phyloP scores from a whole-genome alignment of 2,797 vertebrate species.

The Tenualosa thibaudeaui region DNA sequence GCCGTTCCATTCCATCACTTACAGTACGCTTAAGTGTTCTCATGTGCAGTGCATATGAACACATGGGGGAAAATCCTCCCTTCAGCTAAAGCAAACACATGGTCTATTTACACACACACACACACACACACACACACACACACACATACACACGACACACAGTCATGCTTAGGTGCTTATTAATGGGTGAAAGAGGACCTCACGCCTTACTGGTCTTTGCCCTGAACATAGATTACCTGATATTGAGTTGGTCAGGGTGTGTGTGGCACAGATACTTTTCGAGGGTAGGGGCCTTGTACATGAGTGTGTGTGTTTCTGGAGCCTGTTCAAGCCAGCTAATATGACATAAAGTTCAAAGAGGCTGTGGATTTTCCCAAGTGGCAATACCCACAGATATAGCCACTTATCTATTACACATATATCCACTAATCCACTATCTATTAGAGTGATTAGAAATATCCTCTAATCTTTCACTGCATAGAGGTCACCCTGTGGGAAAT shows the following conservation, averaged over 20 bases:
- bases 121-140: not conserved
- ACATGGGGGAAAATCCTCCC: not conserved
- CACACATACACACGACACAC: not conserved
- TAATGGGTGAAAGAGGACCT: not conserved
- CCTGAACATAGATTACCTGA: not conserved
- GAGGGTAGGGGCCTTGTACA: not conserved
- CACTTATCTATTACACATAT: not conserved
- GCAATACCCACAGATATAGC: not conserved
- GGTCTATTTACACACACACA: not conserved
- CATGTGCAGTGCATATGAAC: not conserved
- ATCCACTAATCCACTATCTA: not conserved
- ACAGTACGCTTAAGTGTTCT: not conserved
- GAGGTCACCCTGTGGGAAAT: not conserved
- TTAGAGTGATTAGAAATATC: not conserved
- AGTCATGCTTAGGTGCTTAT: not conserved
- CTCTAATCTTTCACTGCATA: not conserved
- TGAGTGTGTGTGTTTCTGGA: not conserved
- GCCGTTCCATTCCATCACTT: not conserved
- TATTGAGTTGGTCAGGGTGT: not conserved
- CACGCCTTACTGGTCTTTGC: not conserved
- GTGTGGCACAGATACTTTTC: not conserved
- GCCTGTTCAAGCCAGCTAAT: not conserved
- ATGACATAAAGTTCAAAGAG: not conserved
- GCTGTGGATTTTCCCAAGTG: not conserved
- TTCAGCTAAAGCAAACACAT: not conserved